Conservation (phyloP, 2,113 vertebrate species). For the Fulmarus glacialis region DNA sequence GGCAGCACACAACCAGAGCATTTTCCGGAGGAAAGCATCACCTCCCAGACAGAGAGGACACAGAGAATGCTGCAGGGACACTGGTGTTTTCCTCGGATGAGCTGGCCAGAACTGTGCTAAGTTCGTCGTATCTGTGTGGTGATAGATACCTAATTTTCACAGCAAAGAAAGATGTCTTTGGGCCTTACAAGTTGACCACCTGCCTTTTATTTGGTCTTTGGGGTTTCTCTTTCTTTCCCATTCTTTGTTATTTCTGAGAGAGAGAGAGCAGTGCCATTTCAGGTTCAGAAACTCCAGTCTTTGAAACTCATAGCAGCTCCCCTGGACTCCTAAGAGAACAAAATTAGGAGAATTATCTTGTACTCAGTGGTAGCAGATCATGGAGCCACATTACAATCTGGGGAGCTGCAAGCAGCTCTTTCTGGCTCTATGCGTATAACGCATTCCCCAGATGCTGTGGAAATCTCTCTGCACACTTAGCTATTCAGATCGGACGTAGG, state of each 20-base stretch:
- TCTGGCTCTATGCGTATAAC: not conserved
- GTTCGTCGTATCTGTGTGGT: accelerated
- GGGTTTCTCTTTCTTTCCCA: not conserved
- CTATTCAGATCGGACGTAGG: not conserved
- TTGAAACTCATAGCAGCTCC: not conserved
- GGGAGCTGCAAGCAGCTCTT: not conserved
- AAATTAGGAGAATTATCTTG: not conserved
- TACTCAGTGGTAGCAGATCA: not conserved
- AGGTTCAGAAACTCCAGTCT: not conserved
- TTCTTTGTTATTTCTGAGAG: not conserved
- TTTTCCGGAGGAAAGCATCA: not conserved
- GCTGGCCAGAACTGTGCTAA: not conserved
- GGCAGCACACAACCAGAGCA: not conserved
- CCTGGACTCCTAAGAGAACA: not conserved
- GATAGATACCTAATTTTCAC: not conserved
- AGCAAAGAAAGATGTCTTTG: not conserved
- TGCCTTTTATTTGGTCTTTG: not conserved
- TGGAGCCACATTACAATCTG: not conserved
- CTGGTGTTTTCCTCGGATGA: not conserved
- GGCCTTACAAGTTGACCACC: not conserved
- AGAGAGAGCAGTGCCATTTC: not conserved
- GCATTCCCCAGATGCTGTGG: not conserved
- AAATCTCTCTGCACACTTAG: not conserved
- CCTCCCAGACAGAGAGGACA: not conserved
- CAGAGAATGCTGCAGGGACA: not conserved